Base-by-base conservation (phyloP, 2,797 vertebrate genomes). In the Okamejei kenojei region DNA sequence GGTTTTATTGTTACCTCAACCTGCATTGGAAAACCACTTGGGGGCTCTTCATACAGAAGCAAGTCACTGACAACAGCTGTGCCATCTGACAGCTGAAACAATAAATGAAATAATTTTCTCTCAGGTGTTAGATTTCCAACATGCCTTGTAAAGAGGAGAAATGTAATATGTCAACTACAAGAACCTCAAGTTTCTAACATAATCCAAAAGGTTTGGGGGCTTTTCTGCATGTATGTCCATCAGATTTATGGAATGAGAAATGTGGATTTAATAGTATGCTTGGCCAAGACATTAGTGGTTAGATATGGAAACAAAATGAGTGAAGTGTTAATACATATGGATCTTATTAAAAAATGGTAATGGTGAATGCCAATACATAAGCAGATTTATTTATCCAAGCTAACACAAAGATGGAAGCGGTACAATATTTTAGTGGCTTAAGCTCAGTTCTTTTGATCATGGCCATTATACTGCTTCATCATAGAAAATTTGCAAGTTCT, bases 31-130 rank as follows among this genome's bases (percentile, higher is more conserved):
- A 29, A 73, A 45, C 10, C 38, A 92, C 23, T 74, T 11, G 38
- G 86, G 26, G 73, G 35, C 38, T 92, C 38, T 13, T 73, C 65
- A 29, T 23, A 38, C 23, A 21, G 61, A 88, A 68, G 84, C n/a
- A 21, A 88, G 84, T 63, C n/a, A 19, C 61, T 76, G 35, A 26
- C 71, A 15, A 9, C 13, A 11, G 71, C 73, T 45, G 38, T 4
- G 15, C 26, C 90, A 76, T 74, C 8, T 58, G 90, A 92, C 71
- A 92, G 90, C 32, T 92, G 90, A 54, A 92, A 92, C 90, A 92
- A 92, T 92, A 92, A 92, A 68, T 65, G 0, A 88, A 63, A 76
- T 92, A 23, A 35, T 76, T 76, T 74, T 54, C 90, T 74, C 71
- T 74, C 35, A 76, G 71, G 90, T 92, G 90, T 29, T 92, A 45